phyloP scores from a whole-genome alignment of 2,797 vertebrate species.

The Corythornis leucogaster region DNA sequence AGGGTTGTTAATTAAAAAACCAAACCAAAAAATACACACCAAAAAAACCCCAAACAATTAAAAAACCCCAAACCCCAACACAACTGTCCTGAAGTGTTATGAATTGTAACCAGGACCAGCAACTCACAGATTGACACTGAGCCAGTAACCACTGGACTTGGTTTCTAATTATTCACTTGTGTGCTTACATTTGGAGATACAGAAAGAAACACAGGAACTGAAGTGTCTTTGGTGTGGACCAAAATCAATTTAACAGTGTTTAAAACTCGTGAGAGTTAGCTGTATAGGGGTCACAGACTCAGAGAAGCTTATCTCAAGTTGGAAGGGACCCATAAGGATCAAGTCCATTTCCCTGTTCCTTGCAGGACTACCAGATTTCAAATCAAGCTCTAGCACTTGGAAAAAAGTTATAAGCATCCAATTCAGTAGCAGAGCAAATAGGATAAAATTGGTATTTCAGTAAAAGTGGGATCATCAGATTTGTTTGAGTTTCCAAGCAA shows the following conservation, averaged over 20 bases:
- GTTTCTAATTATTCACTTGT: conserved; percentile 12
- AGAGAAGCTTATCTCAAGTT: not conserved
- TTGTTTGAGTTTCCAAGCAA: not conserved
- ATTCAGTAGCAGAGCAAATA: not conserved
- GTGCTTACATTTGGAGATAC: not conserved
- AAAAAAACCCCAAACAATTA: not conserved
- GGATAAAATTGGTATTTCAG: not conserved
- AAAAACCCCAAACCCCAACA: not conserved
- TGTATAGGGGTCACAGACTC: not conserved
- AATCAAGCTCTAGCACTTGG: not conserved
- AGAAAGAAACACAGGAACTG: not conserved
- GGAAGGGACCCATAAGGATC: not conserved
- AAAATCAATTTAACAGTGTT: not conserved
- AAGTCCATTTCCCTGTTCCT: not conserved
- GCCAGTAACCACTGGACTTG: conserved; percentile 22
- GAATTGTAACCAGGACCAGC: not conserved
- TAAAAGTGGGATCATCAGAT: not conserved
- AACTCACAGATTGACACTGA: not conserved
- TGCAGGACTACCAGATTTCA: not conserved
- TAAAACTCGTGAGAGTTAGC: not conserved
- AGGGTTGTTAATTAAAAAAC: not conserved
- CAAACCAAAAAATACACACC: no score
- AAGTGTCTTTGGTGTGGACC: not conserved
- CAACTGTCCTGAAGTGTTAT: not conserved
- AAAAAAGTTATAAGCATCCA: not conserved